These are phyloP conservation scores for Melanotaenia boesemani DNA, from an alignment of 2,797 vertebrate genomes.

Conservation along the genomic window DNA sequence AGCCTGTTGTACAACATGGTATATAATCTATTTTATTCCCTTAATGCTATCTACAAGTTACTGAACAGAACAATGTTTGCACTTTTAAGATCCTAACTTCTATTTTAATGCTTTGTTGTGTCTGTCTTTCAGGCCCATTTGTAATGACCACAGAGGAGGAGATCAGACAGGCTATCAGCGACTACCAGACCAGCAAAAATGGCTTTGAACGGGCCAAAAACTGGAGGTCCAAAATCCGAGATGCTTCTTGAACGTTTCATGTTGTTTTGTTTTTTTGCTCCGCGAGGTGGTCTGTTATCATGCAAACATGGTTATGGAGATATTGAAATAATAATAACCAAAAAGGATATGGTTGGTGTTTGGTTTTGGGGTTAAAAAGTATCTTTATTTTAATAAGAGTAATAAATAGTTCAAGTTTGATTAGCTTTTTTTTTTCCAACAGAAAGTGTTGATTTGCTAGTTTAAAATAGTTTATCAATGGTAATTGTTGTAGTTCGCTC, in stretches of 20 bases:
- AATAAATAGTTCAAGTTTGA: no score
- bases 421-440: no score
- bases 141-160: slow-evolving; percentile 88
- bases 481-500: no score
- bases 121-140: slow-evolving; percentile 79
- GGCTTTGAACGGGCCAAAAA: slow-evolving; percentile 84
- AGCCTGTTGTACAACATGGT: slow-evolving; percentile 81
- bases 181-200: slow-evolving; percentile 80
- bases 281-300: not conserved
- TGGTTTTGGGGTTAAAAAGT: no score
- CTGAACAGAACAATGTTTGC: not conserved
- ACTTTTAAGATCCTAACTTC: not conserved
- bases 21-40: slow-evolving; percentile 17
- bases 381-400: no score
- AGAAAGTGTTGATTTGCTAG: no score
- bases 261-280: no score
- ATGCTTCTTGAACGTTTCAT: slow-evolving; percentile 49
- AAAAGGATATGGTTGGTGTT: no score
- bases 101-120: slow-evolving; percentile 12
- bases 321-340: not conserved
- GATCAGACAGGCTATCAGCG: slow-evolving; percentile 81
- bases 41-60: not conserved
- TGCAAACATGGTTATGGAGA: not conserved
- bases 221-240: slow-evolving; percentile 86
- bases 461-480: no score